A percentile compares a stretch with the other conserved stretches of the same genome.
Conservation (phyloP, 2,113 vertebrate species). For the Syngnathus typhle region DNA sequence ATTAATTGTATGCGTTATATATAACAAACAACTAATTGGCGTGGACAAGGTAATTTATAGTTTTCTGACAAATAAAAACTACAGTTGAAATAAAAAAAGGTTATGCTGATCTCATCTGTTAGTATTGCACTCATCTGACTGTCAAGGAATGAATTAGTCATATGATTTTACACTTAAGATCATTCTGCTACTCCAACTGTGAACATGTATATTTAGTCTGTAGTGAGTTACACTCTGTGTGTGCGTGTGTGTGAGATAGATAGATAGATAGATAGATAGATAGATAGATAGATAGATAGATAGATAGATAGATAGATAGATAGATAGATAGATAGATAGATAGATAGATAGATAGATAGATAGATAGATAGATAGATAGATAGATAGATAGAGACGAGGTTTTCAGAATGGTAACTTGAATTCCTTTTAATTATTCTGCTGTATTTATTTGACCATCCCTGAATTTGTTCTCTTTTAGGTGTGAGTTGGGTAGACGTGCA, state of each 20-base stretch:
- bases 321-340: too few species aligned
- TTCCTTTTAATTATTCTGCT: neutral
- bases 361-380: too few species aligned
- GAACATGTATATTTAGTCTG: neutral
- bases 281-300: too few species aligned
- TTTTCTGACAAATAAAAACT: neutral
- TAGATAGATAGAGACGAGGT: neutral
- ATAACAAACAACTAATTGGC: too few species aligned
- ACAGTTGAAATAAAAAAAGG: neutral
- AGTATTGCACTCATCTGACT: too few species aligned
- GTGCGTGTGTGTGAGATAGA: too few species aligned
- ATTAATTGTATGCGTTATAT: too few species aligned
- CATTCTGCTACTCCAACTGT: neutral
- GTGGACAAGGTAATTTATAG: neutral
- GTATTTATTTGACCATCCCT: neutral
- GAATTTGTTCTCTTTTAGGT: conserved; percentile 32
- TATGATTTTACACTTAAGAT: neutral
- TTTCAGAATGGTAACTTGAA: neutral
- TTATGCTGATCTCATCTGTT: neutral
- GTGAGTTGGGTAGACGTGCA: conserved; percentile 49
- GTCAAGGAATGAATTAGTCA: too few species aligned
- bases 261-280: too few species aligned
- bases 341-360: too few species aligned
- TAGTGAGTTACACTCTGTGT: too few species aligned
- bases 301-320: too few species aligned